phyloP scores from a whole-genome alignment of 2,888 invertebrate genomes.

The Tachina lurida region DNA sequence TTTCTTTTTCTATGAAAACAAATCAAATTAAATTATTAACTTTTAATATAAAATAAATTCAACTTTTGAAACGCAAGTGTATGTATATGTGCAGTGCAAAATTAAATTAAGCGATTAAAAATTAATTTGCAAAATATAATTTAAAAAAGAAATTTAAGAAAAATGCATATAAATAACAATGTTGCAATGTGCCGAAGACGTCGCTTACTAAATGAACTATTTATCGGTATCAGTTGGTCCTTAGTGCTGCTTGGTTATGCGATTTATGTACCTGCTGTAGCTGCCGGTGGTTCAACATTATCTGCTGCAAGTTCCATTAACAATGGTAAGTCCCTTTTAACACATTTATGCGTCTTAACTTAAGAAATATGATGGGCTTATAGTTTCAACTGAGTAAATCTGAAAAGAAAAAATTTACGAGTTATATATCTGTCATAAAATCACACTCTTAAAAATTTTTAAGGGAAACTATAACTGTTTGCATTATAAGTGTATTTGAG shows the following conservation, averaged over 20 bases:
- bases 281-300: conserved; percentile 69
- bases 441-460: too few relatives aligned
- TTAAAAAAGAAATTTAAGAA: neutral
- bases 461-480: too few relatives aligned
- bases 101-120: neutral
- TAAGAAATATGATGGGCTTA: too few relatives aligned
- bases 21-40: neutral
- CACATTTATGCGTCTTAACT: too few relatives aligned
- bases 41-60: too few relatives aligned
- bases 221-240: conserved; percentile 54
- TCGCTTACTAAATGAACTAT: conserved; percentile 46
- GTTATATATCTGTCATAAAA: too few relatives aligned
- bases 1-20: neutral
- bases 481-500: too few relatives aligned
- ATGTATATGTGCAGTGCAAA: neutral
- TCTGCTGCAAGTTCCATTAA: conserved; percentile 74
- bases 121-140: neutral
- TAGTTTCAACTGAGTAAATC: too few relatives aligned
- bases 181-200: conserved; percentile 2
- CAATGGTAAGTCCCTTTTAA: conserved; percentile 78
- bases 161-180: conserved; percentile 29
- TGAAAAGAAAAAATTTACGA: too few relatives aligned
- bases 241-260: conserved; percentile 39
- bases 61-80: too few relatives aligned
- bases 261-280: conserved; percentile 49